A percentile compares a stretch with the other conserved stretches of the same genome.
These are phyloP conservation scores for Rostratula benghalensis DNA, from an alignment of 2,113 vertebrate genomes.

Conservation along the genomic window DNA sequence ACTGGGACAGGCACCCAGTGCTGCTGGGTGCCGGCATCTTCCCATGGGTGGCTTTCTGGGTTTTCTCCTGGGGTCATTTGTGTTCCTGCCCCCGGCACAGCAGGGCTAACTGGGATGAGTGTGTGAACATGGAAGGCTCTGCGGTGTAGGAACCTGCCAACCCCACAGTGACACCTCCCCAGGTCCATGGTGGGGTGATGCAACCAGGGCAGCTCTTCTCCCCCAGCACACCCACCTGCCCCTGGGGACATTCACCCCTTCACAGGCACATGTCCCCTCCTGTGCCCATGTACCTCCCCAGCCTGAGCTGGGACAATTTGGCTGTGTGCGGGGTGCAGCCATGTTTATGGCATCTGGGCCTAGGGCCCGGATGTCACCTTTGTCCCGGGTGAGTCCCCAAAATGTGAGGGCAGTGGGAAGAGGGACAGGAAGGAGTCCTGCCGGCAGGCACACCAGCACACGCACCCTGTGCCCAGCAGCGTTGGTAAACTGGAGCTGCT, in stretches of 20 bases:
- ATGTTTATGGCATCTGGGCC: rapidly evolving
- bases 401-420: background rate
- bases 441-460: background rate
- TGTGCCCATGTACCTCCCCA: background rate
- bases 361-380: background rate
- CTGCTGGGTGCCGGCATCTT: background rate
- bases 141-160: background rate
- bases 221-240: background rate
- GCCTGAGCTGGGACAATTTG: background rate
- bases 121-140: background rate
- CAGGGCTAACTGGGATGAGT: rapidly evolving
- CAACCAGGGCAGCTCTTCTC: background rate
- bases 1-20: background rate
- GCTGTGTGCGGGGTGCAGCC: background rate
- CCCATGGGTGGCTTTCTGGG: background rate
- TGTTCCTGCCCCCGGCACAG: background rate
- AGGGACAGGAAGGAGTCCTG: background rate
- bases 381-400: too few relatives aligned
- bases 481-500: background rate
- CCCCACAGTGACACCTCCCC: background rate
- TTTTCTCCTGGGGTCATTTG: background rate
- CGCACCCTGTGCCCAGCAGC: rapidly evolving
- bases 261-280: rapidly evolving
- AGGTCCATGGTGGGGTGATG: background rate
- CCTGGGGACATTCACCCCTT: background rate